Percentiles rank a stretch among this genome's conserved stretches.
phyloP scores from a whole-genome alignment of 2,888 invertebrate genomes.

The Tholera decimalis region DNA sequence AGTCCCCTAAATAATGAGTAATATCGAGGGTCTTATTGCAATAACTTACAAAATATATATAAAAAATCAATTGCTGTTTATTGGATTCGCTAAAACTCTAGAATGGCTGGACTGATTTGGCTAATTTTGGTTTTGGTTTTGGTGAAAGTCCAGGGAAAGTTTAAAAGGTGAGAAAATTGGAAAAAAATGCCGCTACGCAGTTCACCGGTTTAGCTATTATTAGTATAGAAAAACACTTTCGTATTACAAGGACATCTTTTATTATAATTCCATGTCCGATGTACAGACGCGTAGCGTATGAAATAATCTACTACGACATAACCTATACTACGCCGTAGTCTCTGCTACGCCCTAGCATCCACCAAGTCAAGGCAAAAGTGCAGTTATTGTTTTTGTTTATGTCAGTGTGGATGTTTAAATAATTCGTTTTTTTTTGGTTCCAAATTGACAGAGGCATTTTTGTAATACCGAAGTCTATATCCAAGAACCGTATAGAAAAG shows the following conservation, averaged over 20 bases:
- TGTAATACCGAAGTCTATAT: slow-evolving; percentile 92
- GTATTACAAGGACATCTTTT: background rate
- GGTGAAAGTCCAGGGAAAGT: too few species aligned
- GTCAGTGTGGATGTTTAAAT: background rate
- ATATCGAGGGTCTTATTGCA: too few species aligned
- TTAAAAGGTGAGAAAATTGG: too few species aligned
- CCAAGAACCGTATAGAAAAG: slow-evolving; percentile 85
- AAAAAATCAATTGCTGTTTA: too few species aligned
- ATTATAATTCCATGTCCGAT: slow-evolving; percentile 5
- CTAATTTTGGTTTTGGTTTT: too few species aligned
- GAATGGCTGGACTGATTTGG: too few species aligned
- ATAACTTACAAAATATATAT: too few species aligned
- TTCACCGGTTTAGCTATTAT: too few species aligned
- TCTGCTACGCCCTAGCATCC: slow-evolving; percentile 10
- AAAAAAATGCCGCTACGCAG: too few species aligned
- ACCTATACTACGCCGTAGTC: background rate
- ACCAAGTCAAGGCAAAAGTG: slow-evolving; percentile 14
- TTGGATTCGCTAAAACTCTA: too few species aligned
- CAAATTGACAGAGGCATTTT: slow-evolving; percentile 87
- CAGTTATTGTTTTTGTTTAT: background rate
- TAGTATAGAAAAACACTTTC: background rate
- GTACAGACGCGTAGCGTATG: slow-evolving; percentile 3
- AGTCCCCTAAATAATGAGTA: background rate
- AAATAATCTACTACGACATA: slow-evolving; percentile 12
- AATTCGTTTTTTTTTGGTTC: slow-evolving; percentile 60